phyloP scores from a whole-genome alignment of 2,888 invertebrate species.

The Ophioninae sp. region DNA sequence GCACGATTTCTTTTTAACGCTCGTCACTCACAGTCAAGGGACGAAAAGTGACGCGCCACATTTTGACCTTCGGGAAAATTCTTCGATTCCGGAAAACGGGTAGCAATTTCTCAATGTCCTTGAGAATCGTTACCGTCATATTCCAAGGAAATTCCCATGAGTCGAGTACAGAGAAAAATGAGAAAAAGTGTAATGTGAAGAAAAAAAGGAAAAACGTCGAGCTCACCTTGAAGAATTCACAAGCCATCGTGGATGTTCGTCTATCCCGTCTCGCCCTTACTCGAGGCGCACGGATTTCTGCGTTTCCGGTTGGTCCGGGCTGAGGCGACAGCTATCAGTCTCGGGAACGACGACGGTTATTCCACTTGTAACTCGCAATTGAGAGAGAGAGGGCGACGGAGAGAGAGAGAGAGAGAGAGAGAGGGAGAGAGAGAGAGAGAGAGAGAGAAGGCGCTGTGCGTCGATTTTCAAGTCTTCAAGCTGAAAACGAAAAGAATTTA shows the following conservation, averaged over 20 bases:
- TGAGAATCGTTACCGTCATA: background rate
- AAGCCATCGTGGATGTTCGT: constrained; percentile 67
- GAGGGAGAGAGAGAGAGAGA: constrained; percentile 15
- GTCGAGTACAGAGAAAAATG: background rate
- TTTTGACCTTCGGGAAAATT: constrained; percentile 8
- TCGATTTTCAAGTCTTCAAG: background rate
- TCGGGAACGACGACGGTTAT: constrained; percentile 12
- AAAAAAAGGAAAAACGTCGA: constrained; percentile 7
- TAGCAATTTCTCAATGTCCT: constrained; percentile 13
- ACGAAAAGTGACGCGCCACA: background rate
- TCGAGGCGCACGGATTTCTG: constrained; percentile 50
- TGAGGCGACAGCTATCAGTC: constrained; percentile 17
- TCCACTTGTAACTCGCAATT: background rate
- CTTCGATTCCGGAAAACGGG: constrained; percentile 4
- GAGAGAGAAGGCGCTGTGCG: constrained; percentile 1
- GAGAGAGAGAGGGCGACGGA: background rate
- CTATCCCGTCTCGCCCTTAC: constrained; percentile 59
- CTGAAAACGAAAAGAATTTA: background rate
- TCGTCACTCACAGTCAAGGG: too few relatives aligned
- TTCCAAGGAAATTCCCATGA: background rate
- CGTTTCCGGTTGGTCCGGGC: constrained; percentile 51
- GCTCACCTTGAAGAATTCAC: constrained; percentile 64
- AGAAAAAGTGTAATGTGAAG: background rate
- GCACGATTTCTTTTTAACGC: too few relatives aligned
- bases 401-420: background rate